These are phyloP conservation scores for Zootoca vivipara DNA, from an alignment of 2,113 vertebrate species.

Conservation along the genomic window DNA sequence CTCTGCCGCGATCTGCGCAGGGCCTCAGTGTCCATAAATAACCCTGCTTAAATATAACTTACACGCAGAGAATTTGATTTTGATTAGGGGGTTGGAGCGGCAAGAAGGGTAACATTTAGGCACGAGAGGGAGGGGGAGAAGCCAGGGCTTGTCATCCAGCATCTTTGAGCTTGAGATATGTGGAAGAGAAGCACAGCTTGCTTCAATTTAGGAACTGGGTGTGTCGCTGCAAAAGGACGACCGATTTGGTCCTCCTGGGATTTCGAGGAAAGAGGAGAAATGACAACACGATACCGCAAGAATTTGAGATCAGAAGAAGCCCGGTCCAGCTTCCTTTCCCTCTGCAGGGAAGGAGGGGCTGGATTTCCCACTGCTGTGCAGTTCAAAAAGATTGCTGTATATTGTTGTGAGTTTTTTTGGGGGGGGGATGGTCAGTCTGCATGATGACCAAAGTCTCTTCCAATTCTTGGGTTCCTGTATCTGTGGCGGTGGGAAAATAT, in stretches of 20 bases:
- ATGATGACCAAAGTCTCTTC: no score
- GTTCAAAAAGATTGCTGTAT: not conserved
- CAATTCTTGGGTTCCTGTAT: no score
- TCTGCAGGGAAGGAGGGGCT: not conserved
- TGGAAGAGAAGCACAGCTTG: constrained; percentile 45
- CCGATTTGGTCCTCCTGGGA: constrained; percentile 39
- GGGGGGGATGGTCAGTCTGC: no score
- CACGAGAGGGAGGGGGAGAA: constrained; percentile 12
- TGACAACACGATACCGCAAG: constrained; percentile 21
- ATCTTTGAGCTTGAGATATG: constrained; percentile 32
- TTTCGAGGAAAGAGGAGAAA: constrained; percentile 48
- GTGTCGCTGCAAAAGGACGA: constrained; percentile 33
- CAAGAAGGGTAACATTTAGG: constrained; percentile 57
- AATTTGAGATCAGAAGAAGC: not conserved
- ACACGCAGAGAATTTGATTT: constrained; percentile 53
- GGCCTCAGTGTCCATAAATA: constrained; percentile 63
- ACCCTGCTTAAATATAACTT: constrained; percentile 66
- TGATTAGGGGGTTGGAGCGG: constrained; percentile 62
- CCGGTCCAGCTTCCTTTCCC: constrained; percentile 27
- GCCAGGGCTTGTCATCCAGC: constrained; percentile 1
- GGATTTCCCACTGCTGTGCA: constrained; percentile 30
- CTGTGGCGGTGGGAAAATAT: no score
- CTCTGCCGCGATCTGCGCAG: constrained; percentile 41
- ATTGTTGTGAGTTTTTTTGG: no score
- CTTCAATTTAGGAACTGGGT: constrained; percentile 36